phyloP scores from a whole-genome alignment of 2,113 vertebrate species.

The Lontra canadensis region DNA sequence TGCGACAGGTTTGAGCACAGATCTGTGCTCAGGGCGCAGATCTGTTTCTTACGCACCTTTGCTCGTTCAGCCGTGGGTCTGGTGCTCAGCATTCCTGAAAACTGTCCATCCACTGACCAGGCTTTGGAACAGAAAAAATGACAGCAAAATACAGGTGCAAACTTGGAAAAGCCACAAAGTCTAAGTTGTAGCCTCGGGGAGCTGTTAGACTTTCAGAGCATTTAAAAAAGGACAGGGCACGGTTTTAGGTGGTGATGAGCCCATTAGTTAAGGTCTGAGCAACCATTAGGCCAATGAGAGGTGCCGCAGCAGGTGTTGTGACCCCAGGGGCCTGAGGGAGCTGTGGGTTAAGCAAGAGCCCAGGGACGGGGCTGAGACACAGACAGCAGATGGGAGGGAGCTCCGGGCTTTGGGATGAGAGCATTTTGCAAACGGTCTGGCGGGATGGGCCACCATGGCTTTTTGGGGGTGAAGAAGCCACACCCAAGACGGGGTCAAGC shows the following conservation, averaged over 20 bases:
- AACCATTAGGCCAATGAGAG: rapidly evolving
- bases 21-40: not conserved
- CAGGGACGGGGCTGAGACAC: not conserved
- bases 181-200: rapidly evolving
- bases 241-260: rapidly evolving
- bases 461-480: rapidly evolving
- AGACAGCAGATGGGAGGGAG: rapidly evolving
- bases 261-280: rapidly evolving
- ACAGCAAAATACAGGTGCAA: not conserved
- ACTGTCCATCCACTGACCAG: rapidly evolving
- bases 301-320: rapidly evolving
- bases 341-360: not conserved
- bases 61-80: not conserved
- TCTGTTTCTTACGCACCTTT: not conserved
- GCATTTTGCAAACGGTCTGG: not conserved
- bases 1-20: not conserved
- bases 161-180: rapidly evolving
- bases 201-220: rapidly evolving
- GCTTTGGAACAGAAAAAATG: not conserved
- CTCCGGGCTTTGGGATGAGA: not conserved
- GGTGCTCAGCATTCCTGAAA: not conserved
- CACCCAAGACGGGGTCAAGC: rapidly evolving
- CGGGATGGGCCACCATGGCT: rapidly evolving
- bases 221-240: too few species aligned
- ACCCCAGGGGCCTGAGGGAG: too few species aligned